Evolutionary conservation across 35 echinoderm and acorn worm species (phyloP).

Genomic region (Anneissia japonica): DNA sequence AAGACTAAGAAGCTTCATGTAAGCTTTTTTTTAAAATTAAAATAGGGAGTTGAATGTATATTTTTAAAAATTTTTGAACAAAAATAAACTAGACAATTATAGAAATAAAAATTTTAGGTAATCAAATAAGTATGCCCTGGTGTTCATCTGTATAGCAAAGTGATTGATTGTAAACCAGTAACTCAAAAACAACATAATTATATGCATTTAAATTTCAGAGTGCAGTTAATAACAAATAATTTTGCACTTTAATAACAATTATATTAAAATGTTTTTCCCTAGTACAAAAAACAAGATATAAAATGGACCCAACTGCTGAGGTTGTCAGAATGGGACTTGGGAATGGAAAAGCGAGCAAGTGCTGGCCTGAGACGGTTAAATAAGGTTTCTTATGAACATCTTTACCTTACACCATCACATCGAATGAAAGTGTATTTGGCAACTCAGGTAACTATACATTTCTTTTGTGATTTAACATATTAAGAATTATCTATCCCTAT

Average conservation of each 20-base stretch:
- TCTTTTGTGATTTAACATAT: background rate
- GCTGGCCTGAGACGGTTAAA: slow-evolving; percentile 4
- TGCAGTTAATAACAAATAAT: background rate
- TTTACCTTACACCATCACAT: slow-evolving; percentile 26
- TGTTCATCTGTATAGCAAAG: too few species aligned
- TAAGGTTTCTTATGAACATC: slow-evolving; percentile 18
- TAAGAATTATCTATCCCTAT: background rate
- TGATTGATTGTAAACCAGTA: too few species aligned
- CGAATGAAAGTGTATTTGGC: slow-evolving; percentile 31
- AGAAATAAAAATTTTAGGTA: background rate
- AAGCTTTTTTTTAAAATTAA: background rate
- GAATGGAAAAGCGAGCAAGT: background rate
- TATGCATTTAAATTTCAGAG: too few species aligned
- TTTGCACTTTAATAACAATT: background rate
- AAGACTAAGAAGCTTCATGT: background rate
- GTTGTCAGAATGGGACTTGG: slow-evolving; percentile 25
- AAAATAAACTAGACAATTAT: too few species aligned
- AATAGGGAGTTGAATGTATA: background rate
- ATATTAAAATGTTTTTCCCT: background rate
- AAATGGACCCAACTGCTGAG: slow-evolving; percentile 27
- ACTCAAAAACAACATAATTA: too few species aligned
- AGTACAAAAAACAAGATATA: slow-evolving; percentile 35
- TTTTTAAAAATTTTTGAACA: background rate
- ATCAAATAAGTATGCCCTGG: too few species aligned
- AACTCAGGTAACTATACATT: background rate